phyloP scores from a whole-genome alignment of 1,140 invertebrate species.

The Ceratina australensis region DNA sequence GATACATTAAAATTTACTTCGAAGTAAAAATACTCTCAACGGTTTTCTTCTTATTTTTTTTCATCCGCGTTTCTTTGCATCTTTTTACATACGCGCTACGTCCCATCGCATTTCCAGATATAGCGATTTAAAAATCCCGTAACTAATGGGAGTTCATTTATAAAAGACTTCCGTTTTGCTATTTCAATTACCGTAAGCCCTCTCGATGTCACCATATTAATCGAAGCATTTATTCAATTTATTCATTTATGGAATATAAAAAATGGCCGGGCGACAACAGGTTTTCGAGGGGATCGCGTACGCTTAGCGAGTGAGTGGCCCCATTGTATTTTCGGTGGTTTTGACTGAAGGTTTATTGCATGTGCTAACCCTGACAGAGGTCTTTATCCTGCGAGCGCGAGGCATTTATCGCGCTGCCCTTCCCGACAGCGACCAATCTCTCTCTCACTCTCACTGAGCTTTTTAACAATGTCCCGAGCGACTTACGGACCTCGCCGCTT shows the following conservation, averaged over 20 bases:
- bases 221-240: not conserved
- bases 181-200: too few relatives aligned
- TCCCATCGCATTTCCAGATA: too few relatives aligned
- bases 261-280: not conserved
- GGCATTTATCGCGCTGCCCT: conserved; percentile 26
- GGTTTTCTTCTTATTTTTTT: too few relatives aligned
- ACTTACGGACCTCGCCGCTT: conserved; percentile 29
- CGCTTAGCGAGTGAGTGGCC: not conserved
- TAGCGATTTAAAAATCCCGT: not conserved
- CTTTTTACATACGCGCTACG: not conserved
- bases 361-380: conserved; percentile 38
- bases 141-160: not conserved
- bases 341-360: conserved; percentile 29
- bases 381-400: conserved; percentile 20
- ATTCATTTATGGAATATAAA: not conserved
- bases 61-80: too few relatives aligned
- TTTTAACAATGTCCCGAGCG: conserved; percentile 52
- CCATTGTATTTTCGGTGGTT: conserved; percentile 12
- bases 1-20: not conserved
- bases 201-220: not conserved
- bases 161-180: not conserved
- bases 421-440: conserved; percentile 18
- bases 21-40: not conserved
- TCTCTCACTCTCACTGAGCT: not conserved
- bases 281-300: not conserved